Conservation (phyloP, 1,140 invertebrate species). For the Harpegnathos saltator region DNA sequence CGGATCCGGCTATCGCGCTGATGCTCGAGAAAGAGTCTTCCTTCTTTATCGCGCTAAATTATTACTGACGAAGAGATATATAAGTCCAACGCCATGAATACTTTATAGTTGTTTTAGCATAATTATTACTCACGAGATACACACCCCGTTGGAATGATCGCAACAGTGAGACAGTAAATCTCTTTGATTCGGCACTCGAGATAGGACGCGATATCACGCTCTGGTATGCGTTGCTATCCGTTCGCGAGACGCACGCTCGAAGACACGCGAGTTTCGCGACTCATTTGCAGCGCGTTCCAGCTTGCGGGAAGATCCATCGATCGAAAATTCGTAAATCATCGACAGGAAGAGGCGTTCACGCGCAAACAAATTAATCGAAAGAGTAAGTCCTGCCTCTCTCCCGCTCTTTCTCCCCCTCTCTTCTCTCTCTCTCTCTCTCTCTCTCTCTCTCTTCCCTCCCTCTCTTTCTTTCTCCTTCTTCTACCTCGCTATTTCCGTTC, state of each 20-base stretch:
- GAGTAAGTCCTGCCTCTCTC: conserved; percentile 44
- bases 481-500: conserved; percentile 16
- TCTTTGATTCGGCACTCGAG: conserved; percentile 39
- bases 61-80: too few relatives aligned
- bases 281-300: conserved; percentile 24
- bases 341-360: conserved; percentile 73
- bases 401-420: conserved; percentile 25
- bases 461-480: conserved; percentile 23
- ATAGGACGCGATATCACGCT: conserved; percentile 22
- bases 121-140: neutral
- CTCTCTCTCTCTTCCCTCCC: neutral
- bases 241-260: conserved; percentile 18
- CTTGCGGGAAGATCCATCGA: conserved; percentile 55
- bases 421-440: conserved; percentile 4
- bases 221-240: neutral
- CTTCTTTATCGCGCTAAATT: too few relatives aligned
- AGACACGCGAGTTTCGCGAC: conserved; percentile 54
- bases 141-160: neutral
- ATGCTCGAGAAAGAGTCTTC: too few relatives aligned
- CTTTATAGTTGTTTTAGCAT: too few relatives aligned
- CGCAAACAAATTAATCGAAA: conserved; percentile 77
- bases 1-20: too few relatives aligned
- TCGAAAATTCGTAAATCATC: conserved; percentile 74
- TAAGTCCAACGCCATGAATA: too few relatives aligned
- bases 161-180: neutral